Conservation (phyloP, 2,113 vertebrate genomes). For the Rhinolophus sinicus region DNA sequence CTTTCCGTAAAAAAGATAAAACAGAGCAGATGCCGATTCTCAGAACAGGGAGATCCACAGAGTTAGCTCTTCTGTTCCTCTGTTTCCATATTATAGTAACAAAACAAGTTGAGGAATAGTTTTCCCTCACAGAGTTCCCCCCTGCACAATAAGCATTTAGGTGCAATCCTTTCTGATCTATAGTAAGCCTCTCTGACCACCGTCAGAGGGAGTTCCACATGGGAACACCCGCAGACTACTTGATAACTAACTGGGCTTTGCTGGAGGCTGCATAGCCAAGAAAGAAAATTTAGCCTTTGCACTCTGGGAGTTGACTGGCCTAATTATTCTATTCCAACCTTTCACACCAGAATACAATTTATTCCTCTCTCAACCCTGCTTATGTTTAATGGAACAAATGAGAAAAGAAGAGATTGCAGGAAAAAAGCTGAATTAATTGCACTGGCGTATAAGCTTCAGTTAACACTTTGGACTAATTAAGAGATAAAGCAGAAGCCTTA, state of each 20-base stretch:
- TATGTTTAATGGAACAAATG: constrained; percentile 35
- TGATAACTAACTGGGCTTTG: not conserved
- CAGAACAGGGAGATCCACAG: not conserved
- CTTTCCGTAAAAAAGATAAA: constrained; percentile 22
- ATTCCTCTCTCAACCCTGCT: constrained; percentile 33
- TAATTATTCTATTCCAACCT: constrained; percentile 66
- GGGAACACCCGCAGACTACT: not conserved
- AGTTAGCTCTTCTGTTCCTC: not conserved
- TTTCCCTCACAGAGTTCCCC: not conserved
- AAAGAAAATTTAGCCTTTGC: constrained; percentile 53
- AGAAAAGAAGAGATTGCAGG: not conserved
- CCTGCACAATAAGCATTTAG: not conserved
- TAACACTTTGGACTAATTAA: constrained; percentile 25
- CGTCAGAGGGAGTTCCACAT: not conserved
- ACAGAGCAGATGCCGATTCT: not conserved
- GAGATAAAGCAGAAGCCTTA: not conserved
- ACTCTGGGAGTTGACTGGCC: constrained; percentile 60
- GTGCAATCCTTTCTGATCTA: not conserved
- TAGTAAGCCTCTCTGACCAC: not conserved
- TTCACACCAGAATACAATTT: constrained; percentile 48
- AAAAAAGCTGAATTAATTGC: not conserved
- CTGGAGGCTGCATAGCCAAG: not conserved
- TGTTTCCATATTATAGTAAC: not conserved
- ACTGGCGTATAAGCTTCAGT: not conserved
- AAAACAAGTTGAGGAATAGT: not conserved